Conservation (phyloP, 2,797 vertebrate species). For the Sebastes glaucus region DNA sequence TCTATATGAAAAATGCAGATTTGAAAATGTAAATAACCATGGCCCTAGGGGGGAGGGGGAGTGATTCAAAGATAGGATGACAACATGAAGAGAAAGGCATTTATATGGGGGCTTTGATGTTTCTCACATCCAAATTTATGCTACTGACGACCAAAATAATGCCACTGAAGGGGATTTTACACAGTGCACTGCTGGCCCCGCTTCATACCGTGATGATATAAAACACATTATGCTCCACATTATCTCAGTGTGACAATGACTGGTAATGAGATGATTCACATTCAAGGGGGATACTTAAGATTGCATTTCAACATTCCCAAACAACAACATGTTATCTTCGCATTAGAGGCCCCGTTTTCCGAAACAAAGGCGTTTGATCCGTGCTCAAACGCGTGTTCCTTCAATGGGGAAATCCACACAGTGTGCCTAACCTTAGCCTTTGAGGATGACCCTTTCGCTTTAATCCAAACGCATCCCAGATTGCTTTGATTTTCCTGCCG, state of each 20-base stretch:
- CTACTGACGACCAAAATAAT: slow-evolving; percentile 82
- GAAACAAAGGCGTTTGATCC: slow-evolving; percentile 70
- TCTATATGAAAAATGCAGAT: slow-evolving; percentile 92
- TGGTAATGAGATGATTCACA: slow-evolving; percentile 82
- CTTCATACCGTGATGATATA: slow-evolving; percentile 79
- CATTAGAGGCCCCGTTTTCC: slow-evolving; percentile 62
- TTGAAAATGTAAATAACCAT: slow-evolving; percentile 89
- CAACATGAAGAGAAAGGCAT: slow-evolving; percentile 84
- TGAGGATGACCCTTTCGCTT: slow-evolving; percentile 55
- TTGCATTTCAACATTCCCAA: slow-evolving; percentile 74
- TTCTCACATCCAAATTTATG: slow-evolving; percentile 83
- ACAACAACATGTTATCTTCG: slow-evolving; percentile 78
- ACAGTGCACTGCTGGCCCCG: slow-evolving; percentile 76
- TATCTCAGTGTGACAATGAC: slow-evolving; percentile 80
- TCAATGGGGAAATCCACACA: slow-evolving; percentile 12
- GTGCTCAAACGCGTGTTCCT: slow-evolving; percentile 2
- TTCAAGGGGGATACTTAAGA: slow-evolving; percentile 79
- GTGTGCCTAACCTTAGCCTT: slow-evolving; percentile 50
- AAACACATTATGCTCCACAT: slow-evolving; percentile 80
- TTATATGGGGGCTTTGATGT: slow-evolving; percentile 83
- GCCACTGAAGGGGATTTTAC: slow-evolving; percentile 81
- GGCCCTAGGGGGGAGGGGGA: slow-evolving; percentile 81
- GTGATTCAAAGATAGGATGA: slow-evolving; percentile 88
- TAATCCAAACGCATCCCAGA: slow-evolving; percentile 50
- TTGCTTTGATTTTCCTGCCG: slow-evolving; percentile 51